These are phyloP conservation scores for Eremophila alpestris DNA, from an alignment of 2,797 vertebrate species.

Conservation along the genomic window DNA sequence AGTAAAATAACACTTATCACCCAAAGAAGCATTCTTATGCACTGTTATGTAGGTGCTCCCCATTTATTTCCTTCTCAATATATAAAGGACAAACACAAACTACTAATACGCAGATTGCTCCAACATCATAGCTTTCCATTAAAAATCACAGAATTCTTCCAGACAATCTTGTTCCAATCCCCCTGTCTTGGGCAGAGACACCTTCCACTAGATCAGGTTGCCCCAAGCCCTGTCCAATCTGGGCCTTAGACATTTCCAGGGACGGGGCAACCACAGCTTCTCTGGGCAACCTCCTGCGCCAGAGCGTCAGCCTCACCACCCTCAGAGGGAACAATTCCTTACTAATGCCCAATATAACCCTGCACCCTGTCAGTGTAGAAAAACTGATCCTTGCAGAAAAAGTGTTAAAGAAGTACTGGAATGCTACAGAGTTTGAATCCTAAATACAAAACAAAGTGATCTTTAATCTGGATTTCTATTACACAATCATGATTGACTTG, in stretches of 20 bases:
- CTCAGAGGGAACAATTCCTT: background rate
- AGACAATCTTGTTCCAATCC: background rate
- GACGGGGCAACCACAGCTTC: background rate
- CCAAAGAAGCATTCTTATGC: background rate
- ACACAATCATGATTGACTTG: fast-evolving
- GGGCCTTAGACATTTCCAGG: background rate
- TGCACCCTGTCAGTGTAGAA: background rate
- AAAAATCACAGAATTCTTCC: background rate
- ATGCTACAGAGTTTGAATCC: background rate
- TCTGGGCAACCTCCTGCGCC: background rate
- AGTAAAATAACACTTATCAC: background rate
- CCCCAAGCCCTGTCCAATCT: background rate
- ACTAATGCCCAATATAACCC: background rate
- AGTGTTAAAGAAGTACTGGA: background rate
- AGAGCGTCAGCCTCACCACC: background rate
- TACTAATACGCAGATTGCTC: background rate
- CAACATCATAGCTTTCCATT: fast-evolving
- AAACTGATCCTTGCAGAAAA: background rate
- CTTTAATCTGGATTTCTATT: background rate
- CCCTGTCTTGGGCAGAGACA: background rate
- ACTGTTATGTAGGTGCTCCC: background rate
- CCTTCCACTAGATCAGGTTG: fast-evolving
- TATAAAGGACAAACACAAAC: background rate
- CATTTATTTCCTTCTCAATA: background rate
- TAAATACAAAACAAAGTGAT: background rate